Evolutionary conservation across 2,888 invertebrate species (phyloP), one percentile per base, ranked within the genome.

Genomic region (Sialis lutaria): DNA sequence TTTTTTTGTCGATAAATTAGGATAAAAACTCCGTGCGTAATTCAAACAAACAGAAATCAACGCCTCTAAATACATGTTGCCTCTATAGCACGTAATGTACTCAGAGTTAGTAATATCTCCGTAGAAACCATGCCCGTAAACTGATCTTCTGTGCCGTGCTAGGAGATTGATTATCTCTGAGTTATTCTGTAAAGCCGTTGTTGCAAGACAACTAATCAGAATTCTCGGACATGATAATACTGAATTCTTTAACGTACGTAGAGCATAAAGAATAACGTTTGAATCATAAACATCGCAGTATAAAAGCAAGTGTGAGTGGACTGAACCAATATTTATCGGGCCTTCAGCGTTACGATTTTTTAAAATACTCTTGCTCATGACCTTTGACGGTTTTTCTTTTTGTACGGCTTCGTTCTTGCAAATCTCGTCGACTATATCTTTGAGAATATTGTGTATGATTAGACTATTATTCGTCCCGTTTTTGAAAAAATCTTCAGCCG

Each of bases 261-360:
- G 67, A 6, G 83, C 81, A 58, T 87, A 87, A 0, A 85, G 65
- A 3, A 78, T 77, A 55, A 82, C 74, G 48, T 76, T 73, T 0
- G 81, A 79, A 60, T 89, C 88, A 56, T 83, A 86, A 12, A 82
- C 77, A 51, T 82, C 82, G 54, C 79, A 77, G 59, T 90, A 90
- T 3, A 91, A 67, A 40, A 90, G 70, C 66, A 91, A 74, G 59
- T 90, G 89, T 22, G 85, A 82, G 60, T 90, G 89, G 49, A 86
- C 75, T 31, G 82, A 80, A 60, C 84, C 82, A 35, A 85, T 70
- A 9, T 68, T 59, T 12, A 47, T 35, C 7, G 47, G 47, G 9
- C 39, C 47, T 6, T 33, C 40, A 30, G 30, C 13, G 6, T 30
- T 13, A 41, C 60, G 58, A 45, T 58, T 59, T 5, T 47, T 52